Conservation (phyloP, 2,888 invertebrate species). For the Liposcelis brunnea region DNA sequence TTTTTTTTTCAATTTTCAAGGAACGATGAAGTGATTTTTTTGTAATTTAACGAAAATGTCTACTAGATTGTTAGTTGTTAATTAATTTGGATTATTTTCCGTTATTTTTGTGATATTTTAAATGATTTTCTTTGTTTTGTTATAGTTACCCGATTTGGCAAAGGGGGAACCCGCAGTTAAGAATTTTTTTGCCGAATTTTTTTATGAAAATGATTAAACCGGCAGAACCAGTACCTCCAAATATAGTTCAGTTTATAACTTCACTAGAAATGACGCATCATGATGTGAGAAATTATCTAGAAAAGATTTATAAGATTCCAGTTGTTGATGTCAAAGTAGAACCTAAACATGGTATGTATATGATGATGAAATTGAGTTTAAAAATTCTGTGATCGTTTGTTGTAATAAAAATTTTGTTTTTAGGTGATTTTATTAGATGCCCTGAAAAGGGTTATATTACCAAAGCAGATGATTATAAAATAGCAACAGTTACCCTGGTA, state of each 20-base stretch:
- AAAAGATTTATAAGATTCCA: constrained; percentile 84
- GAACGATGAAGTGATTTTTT: too few relatives aligned
- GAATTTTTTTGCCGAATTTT: constrained; percentile 89
- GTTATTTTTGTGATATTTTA: too few relatives aligned
- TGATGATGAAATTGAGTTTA: neutral
- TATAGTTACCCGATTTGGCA: constrained; percentile 79
- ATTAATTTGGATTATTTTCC: too few relatives aligned
- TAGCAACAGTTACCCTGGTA: constrained; percentile 65
- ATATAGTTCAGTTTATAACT: constrained; percentile 74
- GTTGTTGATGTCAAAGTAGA: constrained; percentile 59
- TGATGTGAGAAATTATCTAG: constrained; percentile 84
- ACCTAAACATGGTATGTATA: constrained; percentile 44
- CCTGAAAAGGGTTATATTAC: constrained; percentile 43
- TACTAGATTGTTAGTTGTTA: too few relatives aligned
- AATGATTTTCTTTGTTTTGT: too few relatives aligned
- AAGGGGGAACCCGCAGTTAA: constrained; percentile 81
- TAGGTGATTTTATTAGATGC: constrained; percentile 34
- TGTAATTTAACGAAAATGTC: too few relatives aligned
- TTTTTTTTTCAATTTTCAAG: too few relatives aligned
- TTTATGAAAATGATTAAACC: constrained; percentile 87
- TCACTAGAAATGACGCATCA: constrained; percentile 85
- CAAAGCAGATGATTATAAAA: constrained; percentile 69
- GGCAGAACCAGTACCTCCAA: constrained; percentile 43
- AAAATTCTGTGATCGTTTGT: neutral
- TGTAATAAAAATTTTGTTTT: constrained; percentile 10